These are phyloP conservation scores for Lampris megalopsis DNA, from an alignment of 2,113 vertebrate genomes.

Conservation along the genomic window DNA sequence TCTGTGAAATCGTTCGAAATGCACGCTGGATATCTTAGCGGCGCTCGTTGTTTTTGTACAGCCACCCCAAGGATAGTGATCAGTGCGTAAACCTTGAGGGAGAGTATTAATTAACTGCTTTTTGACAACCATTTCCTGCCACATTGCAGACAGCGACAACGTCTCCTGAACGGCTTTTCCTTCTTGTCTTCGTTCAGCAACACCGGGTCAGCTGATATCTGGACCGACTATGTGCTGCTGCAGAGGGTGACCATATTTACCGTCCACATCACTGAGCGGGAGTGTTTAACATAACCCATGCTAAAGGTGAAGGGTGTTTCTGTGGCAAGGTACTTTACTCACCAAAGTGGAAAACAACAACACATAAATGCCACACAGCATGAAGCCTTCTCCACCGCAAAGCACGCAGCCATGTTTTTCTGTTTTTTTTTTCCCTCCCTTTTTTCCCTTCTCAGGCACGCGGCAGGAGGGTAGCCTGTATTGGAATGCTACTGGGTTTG, in stretches of 20 bases:
- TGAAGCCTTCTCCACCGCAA: constrained; percentile 48
- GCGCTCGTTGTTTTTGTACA: too few relatives aligned
- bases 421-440: constrained; percentile 39
- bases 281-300: neutral
- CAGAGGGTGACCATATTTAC: neutral
- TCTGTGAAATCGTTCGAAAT: too few relatives aligned
- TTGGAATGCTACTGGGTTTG: constrained; percentile 68
- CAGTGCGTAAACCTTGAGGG: too few relatives aligned
- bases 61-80: too few relatives aligned
- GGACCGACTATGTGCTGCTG: neutral
- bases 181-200: neutral
- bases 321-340: constrained; percentile 44
- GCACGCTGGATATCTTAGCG: too few relatives aligned
- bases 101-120: too few relatives aligned
- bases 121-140: neutral
- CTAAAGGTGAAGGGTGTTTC: constrained; percentile 20
- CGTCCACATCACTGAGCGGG: neutral
- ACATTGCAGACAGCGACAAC: neutral
- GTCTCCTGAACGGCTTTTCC: neutral
- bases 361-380: constrained; percentile 69
- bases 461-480: constrained; percentile 50
- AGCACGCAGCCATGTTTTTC: constrained; percentile 49
- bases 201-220: neutral
- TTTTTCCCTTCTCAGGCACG: constrained; percentile 33
- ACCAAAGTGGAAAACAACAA: constrained; percentile 58